Base-by-base conservation (phyloP, 2,797 vertebrate genomes). In the Synaphobranchus kaupii region DNA sequence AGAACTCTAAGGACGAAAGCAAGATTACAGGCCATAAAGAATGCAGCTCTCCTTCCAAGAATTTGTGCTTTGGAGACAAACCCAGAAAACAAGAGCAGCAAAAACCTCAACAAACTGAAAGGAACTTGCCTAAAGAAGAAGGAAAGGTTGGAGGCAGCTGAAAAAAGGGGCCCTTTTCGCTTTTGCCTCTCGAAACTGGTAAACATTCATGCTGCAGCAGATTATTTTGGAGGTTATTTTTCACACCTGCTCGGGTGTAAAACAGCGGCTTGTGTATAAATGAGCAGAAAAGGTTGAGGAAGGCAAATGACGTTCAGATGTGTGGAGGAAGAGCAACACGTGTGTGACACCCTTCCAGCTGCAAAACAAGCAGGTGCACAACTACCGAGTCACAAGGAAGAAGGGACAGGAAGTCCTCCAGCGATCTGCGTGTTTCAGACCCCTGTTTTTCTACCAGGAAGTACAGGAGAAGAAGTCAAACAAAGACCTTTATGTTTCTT, bases 281-380 rank as follows among this genome's bases (percentile, higher is more conserved):
- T 20, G 5, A 44, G 34, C 34, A 20, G 73, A 15, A 50, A 47
- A 80, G 5, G 5, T 39, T 3, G 4, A 39, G 13, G 71, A 34
- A 39, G 31, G 78, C 22, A n/a, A 50, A 81, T 10, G 22, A 22
- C 13, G 25, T 25, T 48, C 76, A 80, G 78, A 81, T 81, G 78
- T 81, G 78, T n/a, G 78, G 44, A 47, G 20, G 47, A 47, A 12
- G 44, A 6, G 68, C 58, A 68, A 22, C 63, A n/a, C 34, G 20
- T 25, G 25, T 6, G 17, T 44, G 76, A 80, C 4, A 6, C 78
- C 8, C 78, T 48, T 50, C 78, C 78, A 50, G 44, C 71, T 76
- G 71, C 47, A n/a, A 50, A 48, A 81, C 78, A 25, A n/a, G 78
- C 78, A 81, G 78, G 78, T 81, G 78, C 78, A 81, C 12, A 7